phyloP scores from a whole-genome alignment of 2,797 vertebrate genomes.

The Tachyglossus aculeatus region DNA sequence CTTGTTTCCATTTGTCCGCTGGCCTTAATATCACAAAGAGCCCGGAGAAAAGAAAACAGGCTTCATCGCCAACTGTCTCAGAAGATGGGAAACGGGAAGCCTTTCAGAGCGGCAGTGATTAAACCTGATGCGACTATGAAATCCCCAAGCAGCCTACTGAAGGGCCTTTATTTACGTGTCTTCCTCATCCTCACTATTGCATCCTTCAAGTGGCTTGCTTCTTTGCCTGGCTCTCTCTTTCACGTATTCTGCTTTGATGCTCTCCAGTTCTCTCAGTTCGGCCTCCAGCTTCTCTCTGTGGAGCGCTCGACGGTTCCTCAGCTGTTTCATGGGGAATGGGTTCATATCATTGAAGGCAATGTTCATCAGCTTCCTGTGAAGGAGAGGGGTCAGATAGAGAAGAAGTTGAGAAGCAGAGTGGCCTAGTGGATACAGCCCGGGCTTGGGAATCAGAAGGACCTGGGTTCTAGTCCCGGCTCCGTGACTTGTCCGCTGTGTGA shows the following conservation, averaged over 20 bases:
- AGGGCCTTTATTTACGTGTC: slow-evolving; percentile 64
- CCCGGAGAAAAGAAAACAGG: too few relatives aligned
- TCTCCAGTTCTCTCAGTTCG: slow-evolving; percentile 84
- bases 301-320: slow-evolving; percentile 77
- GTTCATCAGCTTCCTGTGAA: slow-evolving; percentile 82
- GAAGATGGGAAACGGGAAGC: too few relatives aligned
- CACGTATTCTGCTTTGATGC: slow-evolving; percentile 81
- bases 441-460: too few relatives aligned
- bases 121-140: background rate
- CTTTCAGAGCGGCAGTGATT: too few relatives aligned
- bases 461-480: too few relatives aligned
- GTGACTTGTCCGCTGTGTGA: too few relatives aligned
- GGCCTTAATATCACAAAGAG: too few relatives aligned
- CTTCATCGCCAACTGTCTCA: too few relatives aligned
- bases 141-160: background rate
- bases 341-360: slow-evolving; percentile 93
- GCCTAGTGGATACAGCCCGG: too few relatives aligned
- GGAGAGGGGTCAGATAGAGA: too few relatives aligned
- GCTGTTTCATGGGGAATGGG: slow-evolving; percentile 86
- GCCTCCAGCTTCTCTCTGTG: slow-evolving; percentile 85
- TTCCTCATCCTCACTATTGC: slow-evolving; percentile 86
- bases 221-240: slow-evolving; percentile 67
- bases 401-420: too few relatives aligned
- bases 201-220: slow-evolving; percentile 68
- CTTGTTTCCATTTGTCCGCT: too few relatives aligned